Percentiles rank a stretch among this genome's conserved stretches.
These are phyloP conservation scores for Apteryx owenii DNA, from an alignment of 2,113 vertebrate species.

Conservation along the genomic window DNA sequence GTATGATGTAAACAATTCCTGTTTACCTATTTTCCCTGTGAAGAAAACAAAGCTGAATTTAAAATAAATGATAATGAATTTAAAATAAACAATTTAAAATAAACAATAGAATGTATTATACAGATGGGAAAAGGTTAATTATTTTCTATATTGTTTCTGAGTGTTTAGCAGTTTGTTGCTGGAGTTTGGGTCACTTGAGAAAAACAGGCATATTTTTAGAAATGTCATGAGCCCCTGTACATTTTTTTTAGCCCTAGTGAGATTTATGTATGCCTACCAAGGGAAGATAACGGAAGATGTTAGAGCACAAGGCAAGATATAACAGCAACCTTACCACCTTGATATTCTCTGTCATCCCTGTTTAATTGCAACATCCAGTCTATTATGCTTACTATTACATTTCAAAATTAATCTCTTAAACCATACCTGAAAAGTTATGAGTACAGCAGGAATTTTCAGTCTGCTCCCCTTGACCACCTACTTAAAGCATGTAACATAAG, in stretches of 20 bases:
- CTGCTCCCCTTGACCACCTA: not conserved
- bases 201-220: conserved; percentile 12
- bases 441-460: not conserved
- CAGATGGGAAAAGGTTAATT: not conserved
- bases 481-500: not conserved
- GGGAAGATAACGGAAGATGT: not conserved
- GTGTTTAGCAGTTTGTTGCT: not conserved
- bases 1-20: conserved; percentile 41
- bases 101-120: not conserved
- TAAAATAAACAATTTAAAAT: conserved; percentile 38
- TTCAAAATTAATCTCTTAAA: not conserved
- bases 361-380: conserved; percentile 31
- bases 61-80: conserved; percentile 35
- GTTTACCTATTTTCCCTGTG: conserved; percentile 13
- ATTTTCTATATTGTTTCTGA: not conserved
- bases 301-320: not conserved
- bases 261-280: conserved; percentile 5
- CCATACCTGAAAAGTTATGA: not conserved
- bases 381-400: not conserved
- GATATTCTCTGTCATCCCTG: not conserved
- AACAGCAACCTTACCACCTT: not conserved
- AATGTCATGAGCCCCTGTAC: not conserved
- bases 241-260: not conserved
- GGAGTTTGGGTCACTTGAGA: not conserved
- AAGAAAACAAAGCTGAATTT: conserved; percentile 14